Evolutionary conservation across 2,888 invertebrate species (phyloP), one percentile per base, ranked within the genome.

Genomic region (Caenorhabditis angaria): DNA sequence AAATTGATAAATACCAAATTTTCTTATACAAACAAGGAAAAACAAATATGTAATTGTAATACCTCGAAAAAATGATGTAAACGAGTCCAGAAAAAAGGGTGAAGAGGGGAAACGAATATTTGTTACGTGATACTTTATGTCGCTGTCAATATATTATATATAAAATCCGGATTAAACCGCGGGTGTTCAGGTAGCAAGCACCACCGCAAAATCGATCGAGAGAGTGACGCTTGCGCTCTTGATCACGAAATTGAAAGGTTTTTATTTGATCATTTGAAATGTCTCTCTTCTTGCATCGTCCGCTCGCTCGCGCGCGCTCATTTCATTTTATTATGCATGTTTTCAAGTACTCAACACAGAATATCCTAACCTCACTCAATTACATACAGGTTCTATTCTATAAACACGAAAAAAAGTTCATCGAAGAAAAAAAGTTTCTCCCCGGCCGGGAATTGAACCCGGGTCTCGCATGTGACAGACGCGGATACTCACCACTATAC

Each of bases 371-470:
- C 24, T 20, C 60, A 53, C 18, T 58, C 61, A 35, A 61, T 65
- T 5, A 70, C 53, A 20, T 70, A 41, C 41, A 12, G 41, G 14
- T 41, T 41, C 41, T 61, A 47, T 65, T 61, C 48, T 48, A 12
- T 8, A 12, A 32, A 32, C 5, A 8, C 32, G 12, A 32, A 41
- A 41, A 41, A 41, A 41, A 41, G 14, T n/a, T n/a, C n/a, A n/a
- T n/a, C n/a, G 14, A 41, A 27, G 20, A 56, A 58, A 70, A 70
- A 70, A 65, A 61, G 62, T 62, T 76, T 75, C 75, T 75, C 75
- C 70, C 75, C 75, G 77, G 79, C 77, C 77, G 77, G 77, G 77
- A 76, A 76, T 77, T 74, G 80, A 78, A 80, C 73, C 72, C 74
- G 76, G 73, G 73, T 72, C 75, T 76, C 74, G 74, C 72, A 77